Conservation (phyloP, 2,888 invertebrate species). For the Rotaria sp. region DNA sequence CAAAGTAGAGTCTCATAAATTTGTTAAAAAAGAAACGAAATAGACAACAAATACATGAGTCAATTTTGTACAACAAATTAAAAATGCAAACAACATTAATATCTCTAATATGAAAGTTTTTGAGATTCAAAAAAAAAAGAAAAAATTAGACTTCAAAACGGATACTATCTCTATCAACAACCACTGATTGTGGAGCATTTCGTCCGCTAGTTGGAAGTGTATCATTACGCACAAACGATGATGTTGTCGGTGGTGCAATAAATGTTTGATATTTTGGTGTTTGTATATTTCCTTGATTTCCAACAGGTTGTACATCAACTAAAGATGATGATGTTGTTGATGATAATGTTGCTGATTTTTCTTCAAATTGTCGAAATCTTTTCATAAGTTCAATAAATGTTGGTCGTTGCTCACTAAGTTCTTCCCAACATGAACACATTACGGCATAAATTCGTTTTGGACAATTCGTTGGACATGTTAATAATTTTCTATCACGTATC, state of each 20-base stretch:
- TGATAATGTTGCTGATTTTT: slow-evolving; percentile 4
- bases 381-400: slow-evolving; percentile 82
- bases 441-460: slow-evolving; percentile 82
- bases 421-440: slow-evolving; percentile 98
- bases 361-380: slow-evolving; percentile 68
- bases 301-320: neutral
- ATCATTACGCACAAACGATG: neutral
- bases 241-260: neutral
- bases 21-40: neutral
- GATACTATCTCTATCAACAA: neutral
- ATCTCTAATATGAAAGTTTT: neutral
- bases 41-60: neutral
- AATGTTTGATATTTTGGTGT: slow-evolving; percentile 20
- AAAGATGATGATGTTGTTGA: neutral
- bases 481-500: slow-evolving; percentile 82
- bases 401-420: slow-evolving; percentile 80
- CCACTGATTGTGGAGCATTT: neutral
- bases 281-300: neutral
- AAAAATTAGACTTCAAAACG: neutral
- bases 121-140: neutral
- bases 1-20: neutral
- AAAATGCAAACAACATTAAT: neutral
- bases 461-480: slow-evolving; percentile 84
- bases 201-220: neutral
- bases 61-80: neutral